Evolutionary conservation across 2,113 vertebrate species (phyloP).

Genomic region (Scolopax mira): DNA sequence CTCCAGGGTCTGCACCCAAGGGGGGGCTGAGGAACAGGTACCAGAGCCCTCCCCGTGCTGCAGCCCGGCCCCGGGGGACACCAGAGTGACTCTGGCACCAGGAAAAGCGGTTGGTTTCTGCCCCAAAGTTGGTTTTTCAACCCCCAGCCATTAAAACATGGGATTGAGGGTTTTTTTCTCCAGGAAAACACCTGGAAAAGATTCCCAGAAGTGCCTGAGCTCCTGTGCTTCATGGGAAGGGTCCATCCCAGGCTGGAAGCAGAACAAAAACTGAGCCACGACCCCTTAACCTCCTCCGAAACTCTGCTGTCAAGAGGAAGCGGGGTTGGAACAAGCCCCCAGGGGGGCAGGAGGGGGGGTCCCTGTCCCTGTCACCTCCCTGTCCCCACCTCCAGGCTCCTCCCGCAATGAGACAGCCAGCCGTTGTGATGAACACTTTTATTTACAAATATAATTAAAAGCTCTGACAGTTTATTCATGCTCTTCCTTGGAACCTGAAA

Average conservation of each 20-base stretch:
- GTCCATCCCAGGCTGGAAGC: rapidly evolving
- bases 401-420: slow-evolving; percentile 77
- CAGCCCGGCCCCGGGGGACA: too few species aligned
- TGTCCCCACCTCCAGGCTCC: background rate
- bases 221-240: background rate
- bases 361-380: background rate
- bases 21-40: rapidly evolving
- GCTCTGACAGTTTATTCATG: slow-evolving; percentile 95
- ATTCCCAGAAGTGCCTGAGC: too few species aligned
- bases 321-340: background rate
- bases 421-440: slow-evolving; percentile 94
- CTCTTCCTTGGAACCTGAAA: slow-evolving; percentile 90
- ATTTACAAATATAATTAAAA: slow-evolving; percentile 99
- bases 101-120: background rate
- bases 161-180: rapidly evolving
- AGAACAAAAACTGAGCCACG: background rate
- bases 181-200: background rate
- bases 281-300: background rate
- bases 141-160: background rate
- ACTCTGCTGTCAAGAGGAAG: background rate
- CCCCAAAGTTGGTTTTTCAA: background rate
- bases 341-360: background rate
- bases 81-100: rapidly evolving
- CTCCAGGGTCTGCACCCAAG: background rate
- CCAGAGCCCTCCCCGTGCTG: rapidly evolving